Percentiles rank a stretch among this genome's conserved stretches.
phyloP scores from a whole-genome alignment of 2,888 invertebrate species.

The Chrysolina haemoptera region DNA sequence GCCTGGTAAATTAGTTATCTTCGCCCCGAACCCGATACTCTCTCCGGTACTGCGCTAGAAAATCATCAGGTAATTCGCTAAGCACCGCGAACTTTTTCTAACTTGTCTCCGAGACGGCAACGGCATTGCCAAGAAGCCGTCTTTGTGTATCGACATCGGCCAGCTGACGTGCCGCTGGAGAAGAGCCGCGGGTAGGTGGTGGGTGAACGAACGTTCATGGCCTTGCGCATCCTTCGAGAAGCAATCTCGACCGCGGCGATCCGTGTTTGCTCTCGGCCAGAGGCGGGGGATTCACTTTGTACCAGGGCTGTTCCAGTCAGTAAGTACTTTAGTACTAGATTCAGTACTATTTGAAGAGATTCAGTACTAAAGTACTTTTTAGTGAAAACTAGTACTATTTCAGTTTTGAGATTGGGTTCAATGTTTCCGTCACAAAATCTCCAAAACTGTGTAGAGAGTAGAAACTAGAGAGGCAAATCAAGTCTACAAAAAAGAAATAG shows the following conservation, averaged over 20 bases:
- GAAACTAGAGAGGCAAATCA: no score
- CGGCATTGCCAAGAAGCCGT: conserved; percentile 25
- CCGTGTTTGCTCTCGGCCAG: conserved; percentile 39
- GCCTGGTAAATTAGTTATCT: no score
- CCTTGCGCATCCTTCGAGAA: conserved; percentile 60
- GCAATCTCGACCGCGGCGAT: conserved; percentile 45
- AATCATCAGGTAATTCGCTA: neutral
- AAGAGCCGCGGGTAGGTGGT: conserved; percentile 50
- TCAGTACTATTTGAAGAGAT: no score
- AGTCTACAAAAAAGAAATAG: no score
- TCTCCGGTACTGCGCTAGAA: neutral
- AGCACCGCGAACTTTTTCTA: neutral
- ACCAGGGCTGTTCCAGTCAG: no score
- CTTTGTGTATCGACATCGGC: conserved; percentile 37
- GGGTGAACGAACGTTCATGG: conserved; percentile 64
- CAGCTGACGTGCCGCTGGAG: conserved; percentile 45
- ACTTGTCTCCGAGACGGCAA: neutral
- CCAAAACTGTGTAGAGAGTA: no score
- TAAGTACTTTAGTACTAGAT: no score
- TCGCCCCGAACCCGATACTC: neutral
- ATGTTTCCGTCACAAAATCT: no score
- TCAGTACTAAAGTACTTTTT: no score
- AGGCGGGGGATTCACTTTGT: conserved; percentile 33
- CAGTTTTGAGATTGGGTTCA: no score
- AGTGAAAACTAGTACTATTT: no score